These are phyloP conservation scores for Perccottus glenii DNA, from an alignment of 2,113 vertebrate species.

Conservation along the genomic window DNA sequence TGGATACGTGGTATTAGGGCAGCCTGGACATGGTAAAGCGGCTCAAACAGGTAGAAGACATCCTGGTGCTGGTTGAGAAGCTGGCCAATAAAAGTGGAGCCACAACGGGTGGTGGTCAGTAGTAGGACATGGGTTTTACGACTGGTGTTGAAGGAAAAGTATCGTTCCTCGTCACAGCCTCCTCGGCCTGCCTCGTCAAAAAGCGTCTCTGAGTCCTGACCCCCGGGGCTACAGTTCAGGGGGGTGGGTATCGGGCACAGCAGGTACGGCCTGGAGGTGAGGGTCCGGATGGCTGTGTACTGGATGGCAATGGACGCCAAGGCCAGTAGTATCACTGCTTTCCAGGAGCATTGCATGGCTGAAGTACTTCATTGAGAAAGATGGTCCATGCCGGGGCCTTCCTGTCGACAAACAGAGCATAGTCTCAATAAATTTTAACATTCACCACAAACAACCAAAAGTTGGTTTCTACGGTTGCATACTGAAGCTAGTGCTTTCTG, in stretches of 20 bases:
- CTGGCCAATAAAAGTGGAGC: slow-evolving; percentile 95
- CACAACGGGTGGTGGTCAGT: slow-evolving; percentile 93
- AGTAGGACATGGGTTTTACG: slow-evolving; percentile 92
- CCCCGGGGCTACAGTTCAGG: slow-evolving; percentile 84
- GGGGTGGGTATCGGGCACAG: slow-evolving; percentile 86
- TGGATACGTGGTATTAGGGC: slow-evolving; percentile 90
- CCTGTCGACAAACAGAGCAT: slow-evolving; percentile 59
- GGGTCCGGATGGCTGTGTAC: slow-evolving; percentile 96
- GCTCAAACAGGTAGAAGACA: slow-evolving; percentile 98
- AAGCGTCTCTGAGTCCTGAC: slow-evolving; percentile 83
- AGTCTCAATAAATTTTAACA: background rate
- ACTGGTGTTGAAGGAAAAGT: slow-evolving; percentile 83
- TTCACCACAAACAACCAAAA: no score
- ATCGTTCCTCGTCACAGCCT: slow-evolving; percentile 89
- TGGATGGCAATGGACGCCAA: slow-evolving; percentile 97
- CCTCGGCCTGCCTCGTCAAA: slow-evolving; percentile 73
- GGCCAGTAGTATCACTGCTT: slow-evolving; percentile 96
- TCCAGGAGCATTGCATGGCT: slow-evolving; percentile 99
- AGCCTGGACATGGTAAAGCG: slow-evolving; percentile 95
- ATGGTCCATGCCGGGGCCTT: slow-evolving; percentile 72
- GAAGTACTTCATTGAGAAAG: slow-evolving; percentile 88
- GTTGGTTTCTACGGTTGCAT: no score
- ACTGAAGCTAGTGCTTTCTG: no score
- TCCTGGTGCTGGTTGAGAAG: slow-evolving; percentile 97
- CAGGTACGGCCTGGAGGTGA: slow-evolving; percentile 94